Conservation (phyloP, 2,797 vertebrate species). For the Enteromius unitaeniatus region DNA sequence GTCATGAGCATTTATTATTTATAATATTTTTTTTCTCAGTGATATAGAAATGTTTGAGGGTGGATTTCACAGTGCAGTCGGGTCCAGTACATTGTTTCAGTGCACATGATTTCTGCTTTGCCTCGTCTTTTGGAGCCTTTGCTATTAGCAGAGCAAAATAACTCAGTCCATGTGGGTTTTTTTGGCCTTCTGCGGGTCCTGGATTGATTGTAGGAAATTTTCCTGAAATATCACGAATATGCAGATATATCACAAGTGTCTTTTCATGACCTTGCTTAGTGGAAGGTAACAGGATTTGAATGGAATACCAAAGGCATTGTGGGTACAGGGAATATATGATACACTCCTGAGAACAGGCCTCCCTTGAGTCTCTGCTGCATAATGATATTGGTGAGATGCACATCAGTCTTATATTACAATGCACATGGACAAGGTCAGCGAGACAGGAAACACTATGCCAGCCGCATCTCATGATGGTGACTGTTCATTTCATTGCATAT, state of each 20-base stretch:
- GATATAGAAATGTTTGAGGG: not conserved
- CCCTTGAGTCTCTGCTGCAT: slow-evolving; percentile 51
- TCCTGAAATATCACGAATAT: slow-evolving; percentile 1
- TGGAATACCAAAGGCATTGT: slow-evolving; percentile 27
- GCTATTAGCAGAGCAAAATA: not conserved
- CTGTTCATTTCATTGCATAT: not conserved
- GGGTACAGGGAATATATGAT: slow-evolving; percentile 51
- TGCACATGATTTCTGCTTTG: not conserved
- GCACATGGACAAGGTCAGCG: slow-evolving; percentile 52
- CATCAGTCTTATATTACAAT: slow-evolving; percentile 57
- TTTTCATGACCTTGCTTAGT: slow-evolving; percentile 36
- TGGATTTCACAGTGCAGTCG: not conserved
- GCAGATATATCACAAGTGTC: not conserved
- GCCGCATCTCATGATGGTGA: not conserved
- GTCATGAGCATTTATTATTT: not conserved
- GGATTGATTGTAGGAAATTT: not conserved
- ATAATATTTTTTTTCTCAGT: not conserved
- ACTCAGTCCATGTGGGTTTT: not conserved
- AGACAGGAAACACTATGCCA: slow-evolving; percentile 34
- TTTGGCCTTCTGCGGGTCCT: not conserved
- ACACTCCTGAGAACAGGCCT: slow-evolving; percentile 51
- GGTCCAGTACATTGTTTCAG: not conserved
- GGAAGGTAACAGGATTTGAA: slow-evolving; percentile 7
- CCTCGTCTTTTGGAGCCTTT: not conserved
- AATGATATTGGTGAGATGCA: slow-evolving; percentile 55